Evolutionary conservation across 1,140 invertebrate genomes (phyloP).

Genomic region (Drosophila seguyi): DNA sequence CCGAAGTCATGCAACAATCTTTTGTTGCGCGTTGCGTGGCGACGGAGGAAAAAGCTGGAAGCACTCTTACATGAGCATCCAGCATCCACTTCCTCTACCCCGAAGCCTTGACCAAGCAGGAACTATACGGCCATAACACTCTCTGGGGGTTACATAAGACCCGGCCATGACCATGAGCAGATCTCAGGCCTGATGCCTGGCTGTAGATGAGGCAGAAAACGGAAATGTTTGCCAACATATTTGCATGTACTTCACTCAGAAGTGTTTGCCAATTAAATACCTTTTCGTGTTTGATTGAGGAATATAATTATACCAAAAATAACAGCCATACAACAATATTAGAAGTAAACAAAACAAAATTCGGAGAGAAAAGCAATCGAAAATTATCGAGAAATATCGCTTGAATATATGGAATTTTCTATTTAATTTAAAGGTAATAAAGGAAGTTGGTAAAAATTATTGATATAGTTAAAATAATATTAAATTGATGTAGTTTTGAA

Average conservation of each 20-base stretch:
- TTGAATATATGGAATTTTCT: not conserved
- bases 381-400: not conserved
- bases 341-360: not conserved
- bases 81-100: slow-evolving; percentile 11
- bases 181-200: not conserved
- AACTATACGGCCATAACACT: slow-evolving; percentile 1
- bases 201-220: not conserved
- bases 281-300: not conserved
- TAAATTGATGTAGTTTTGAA: too few relatives aligned
- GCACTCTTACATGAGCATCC: slow-evolving; percentile 36
- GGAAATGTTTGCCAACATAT: slow-evolving; percentile 23
- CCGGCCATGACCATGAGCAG: slow-evolving; percentile 50
- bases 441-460: not conserved
- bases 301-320: not conserved
- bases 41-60: slow-evolving; percentile 29
- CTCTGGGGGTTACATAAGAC: slow-evolving; percentile 29
- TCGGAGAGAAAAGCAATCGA: not conserved
- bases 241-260: slow-evolving; percentile 21
- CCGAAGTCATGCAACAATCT: slow-evolving; percentile 35
- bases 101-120: slow-evolving; percentile 41
- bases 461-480: too few relatives aligned
- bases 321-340: not conserved
- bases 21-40: slow-evolving; percentile 27
- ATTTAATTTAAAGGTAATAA: not conserved
- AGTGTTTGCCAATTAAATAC: slow-evolving; percentile 25